Evolutionary conservation across 2,797 vertebrate genomes (phyloP).

Genomic region (Hypotaenidia okinawae): DNA sequence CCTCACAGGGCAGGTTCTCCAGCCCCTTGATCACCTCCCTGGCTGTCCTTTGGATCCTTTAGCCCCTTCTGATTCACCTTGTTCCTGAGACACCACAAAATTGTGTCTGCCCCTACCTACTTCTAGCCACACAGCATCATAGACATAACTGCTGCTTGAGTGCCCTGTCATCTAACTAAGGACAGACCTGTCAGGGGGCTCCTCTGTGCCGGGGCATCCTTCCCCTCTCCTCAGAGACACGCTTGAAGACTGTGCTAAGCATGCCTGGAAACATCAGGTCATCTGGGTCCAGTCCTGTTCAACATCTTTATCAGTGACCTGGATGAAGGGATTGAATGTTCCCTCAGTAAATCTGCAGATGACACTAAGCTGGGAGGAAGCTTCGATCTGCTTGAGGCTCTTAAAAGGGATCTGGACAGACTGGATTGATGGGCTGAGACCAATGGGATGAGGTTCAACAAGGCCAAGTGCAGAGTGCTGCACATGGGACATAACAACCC

Average conservation of each 20-base stretch:
- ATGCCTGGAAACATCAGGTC: neutral
- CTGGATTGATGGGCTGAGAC: too few relatives aligned
- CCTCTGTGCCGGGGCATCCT: neutral
- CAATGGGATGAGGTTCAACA: too few relatives aligned
- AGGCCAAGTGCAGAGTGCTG: too few relatives aligned
- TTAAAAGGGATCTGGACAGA: too few relatives aligned
- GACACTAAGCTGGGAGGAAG: too few relatives aligned
- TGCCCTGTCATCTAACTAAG: neutral
- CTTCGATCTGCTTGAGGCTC: too few relatives aligned
- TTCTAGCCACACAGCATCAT: neutral
- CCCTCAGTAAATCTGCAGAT: too few relatives aligned
- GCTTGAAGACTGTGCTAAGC: neutral
- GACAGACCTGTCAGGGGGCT: neutral
- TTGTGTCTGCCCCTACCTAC: rapidly evolving
- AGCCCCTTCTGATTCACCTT: neutral
- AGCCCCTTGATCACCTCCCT: neutral
- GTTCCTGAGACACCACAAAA: rapidly evolving
- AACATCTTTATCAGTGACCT: too few relatives aligned
- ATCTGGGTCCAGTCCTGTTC: too few relatives aligned
- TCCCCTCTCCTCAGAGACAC: too few relatives aligned
- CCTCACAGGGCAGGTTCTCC: neutral
- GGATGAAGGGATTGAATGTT: too few relatives aligned
- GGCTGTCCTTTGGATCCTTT: neutral
- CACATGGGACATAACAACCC: too few relatives aligned
- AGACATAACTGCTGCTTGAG: neutral